phyloP scores from a whole-genome alignment of 2,888 invertebrate species.

The Perizoma affinitatum region DNA sequence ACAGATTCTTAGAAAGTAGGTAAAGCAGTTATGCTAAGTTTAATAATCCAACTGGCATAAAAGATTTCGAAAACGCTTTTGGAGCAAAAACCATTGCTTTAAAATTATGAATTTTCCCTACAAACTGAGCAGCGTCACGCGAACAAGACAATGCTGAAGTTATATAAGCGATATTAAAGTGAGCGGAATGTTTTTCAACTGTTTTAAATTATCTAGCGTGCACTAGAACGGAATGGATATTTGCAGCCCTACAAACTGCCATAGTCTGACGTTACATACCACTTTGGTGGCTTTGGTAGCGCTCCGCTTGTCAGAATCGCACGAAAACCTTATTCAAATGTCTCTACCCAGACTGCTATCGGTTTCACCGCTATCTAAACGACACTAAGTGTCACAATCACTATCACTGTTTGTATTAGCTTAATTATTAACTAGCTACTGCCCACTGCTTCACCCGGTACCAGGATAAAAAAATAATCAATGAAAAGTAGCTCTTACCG shows the following conservation, averaged over 20 bases:
- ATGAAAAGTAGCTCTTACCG: too few species aligned
- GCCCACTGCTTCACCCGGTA: too few species aligned
- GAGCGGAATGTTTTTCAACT: constrained; percentile 56
- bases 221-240: constrained; percentile 28
- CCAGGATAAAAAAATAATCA: too few species aligned
- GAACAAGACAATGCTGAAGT: constrained; percentile 69
- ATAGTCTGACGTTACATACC: constrained; percentile 40
- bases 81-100: constrained; percentile 33
- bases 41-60: too few species aligned
- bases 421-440: constrained; percentile 25
- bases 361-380: constrained; percentile 45
- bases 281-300: constrained; percentile 24
- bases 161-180: constrained; percentile 71
- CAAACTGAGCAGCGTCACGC: constrained; percentile 71
- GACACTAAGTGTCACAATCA: constrained; percentile 43
- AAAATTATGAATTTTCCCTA: constrained; percentile 67
- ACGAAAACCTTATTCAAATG: constrained; percentile 46
- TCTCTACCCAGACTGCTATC: constrained; percentile 31
- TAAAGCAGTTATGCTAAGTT: too few species aligned
- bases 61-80: constrained; percentile 1
- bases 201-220: constrained; percentile 66
- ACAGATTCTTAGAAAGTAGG: neutral
- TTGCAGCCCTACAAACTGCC: constrained; percentile 32
- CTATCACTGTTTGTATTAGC: constrained; percentile 39
- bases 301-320: constrained; percentile 42